A percentile compares a stretch with the other conserved stretches of the same genome.
Conservation (phyloP, 2,888 invertebrate genomes). For the Dynastes hyllus region DNA sequence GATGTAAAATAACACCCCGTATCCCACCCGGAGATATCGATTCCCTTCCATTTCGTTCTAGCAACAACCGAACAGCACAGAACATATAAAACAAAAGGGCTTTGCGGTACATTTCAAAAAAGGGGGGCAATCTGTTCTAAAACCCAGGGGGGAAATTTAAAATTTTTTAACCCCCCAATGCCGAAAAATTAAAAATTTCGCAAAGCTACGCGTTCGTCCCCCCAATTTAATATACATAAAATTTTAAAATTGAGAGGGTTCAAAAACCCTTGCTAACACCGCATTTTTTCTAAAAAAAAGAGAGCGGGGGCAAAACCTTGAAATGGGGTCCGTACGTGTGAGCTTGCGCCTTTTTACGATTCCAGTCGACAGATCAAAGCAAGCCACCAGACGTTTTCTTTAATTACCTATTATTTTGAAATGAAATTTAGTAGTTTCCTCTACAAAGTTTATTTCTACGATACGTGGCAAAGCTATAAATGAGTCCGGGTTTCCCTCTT, state of each 20-base stretch:
- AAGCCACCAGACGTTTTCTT: background rate
- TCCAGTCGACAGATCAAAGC: no score
- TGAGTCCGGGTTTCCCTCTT: background rate
- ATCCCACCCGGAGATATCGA: background rate
- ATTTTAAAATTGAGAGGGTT: background rate
- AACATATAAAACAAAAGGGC: background rate
- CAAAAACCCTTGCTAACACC: background rate
- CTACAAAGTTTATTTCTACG: background rate
- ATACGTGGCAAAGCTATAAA: background rate
- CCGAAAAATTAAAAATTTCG: no score
- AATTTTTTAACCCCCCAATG: no score
- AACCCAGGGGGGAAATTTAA: no score
- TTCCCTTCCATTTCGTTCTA: background rate
- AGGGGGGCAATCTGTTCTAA: constrained; percentile 67
- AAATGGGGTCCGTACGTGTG: background rate
- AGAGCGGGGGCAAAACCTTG: no score
- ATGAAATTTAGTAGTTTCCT: background rate
- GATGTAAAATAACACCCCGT: constrained; percentile 64
- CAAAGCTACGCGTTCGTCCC: no score
- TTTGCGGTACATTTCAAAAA: constrained; percentile 61
- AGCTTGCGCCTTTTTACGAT: background rate
- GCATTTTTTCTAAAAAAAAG: background rate
- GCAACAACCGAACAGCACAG: background rate
- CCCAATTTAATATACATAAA: no score
- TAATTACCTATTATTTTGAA: constrained; percentile 13